Evolutionary conservation across 2,113 vertebrate species (phyloP).

Genomic region (Philantomba maxwellii): DNA sequence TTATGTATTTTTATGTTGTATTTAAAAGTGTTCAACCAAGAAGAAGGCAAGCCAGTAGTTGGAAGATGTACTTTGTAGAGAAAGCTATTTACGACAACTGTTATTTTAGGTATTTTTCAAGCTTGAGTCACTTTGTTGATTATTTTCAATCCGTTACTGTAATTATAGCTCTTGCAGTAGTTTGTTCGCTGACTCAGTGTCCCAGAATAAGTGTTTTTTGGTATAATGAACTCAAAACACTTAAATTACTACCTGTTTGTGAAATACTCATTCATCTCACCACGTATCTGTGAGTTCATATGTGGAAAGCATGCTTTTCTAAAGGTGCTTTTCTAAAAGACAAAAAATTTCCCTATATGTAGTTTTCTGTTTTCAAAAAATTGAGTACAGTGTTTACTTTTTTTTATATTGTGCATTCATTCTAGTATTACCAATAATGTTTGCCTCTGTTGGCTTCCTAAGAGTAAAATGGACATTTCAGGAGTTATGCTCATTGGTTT

Average conservation of each 20-base stretch:
- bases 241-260: conserved; percentile 32
- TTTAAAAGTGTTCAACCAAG: conserved; percentile 16
- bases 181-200: conserved; percentile 22
- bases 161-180: conserved; percentile 29
- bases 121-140: conserved; percentile 54
- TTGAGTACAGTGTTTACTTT: background rate
- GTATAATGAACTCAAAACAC: conserved; percentile 2
- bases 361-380: background rate
- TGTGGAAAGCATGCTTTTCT: background rate
- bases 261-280: conserved; percentile 6
- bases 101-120: conserved; percentile 52
- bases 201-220: conserved; percentile 29
- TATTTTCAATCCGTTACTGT: conserved; percentile 28
- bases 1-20: conserved; percentile 10
- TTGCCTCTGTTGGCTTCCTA: background rate
- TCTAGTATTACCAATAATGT: background rate
- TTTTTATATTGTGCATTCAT: background rate
- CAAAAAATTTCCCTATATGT: background rate
- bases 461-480: background rate
- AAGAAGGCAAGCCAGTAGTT: conserved; percentile 12
- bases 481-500: background rate
- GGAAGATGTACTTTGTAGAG: background rate
- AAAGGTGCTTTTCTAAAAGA: background rate
- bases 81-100: conserved; percentile 37
- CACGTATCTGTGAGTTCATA: background rate